Evolutionary conservation across 1,140 invertebrate species (phyloP).

Genomic region (Hetaerina americana): DNA sequence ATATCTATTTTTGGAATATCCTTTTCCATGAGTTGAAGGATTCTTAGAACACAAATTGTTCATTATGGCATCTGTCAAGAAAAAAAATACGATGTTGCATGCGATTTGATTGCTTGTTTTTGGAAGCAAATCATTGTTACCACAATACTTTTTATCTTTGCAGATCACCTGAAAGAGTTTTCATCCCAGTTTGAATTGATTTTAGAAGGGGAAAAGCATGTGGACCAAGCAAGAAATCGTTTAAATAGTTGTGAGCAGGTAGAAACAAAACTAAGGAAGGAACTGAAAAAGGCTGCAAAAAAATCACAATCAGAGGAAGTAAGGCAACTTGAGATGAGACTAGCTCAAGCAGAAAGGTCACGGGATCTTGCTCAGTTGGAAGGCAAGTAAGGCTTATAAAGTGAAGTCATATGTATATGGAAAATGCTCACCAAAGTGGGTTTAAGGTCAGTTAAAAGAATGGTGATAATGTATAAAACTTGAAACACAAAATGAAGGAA

Average conservation of each 20-base stretch:
- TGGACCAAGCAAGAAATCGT: slow-evolving; percentile 31
- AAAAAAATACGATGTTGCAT: no score
- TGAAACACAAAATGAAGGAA: no score
- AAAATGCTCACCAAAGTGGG: no score
- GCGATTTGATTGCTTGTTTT: no score
- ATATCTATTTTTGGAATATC: no score
- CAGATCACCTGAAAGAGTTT: slow-evolving; percentile 36
- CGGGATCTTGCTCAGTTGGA: slow-evolving; percentile 35
- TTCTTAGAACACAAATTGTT: no score
- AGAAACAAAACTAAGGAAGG: slow-evolving; percentile 33
- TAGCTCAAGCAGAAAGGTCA: slow-evolving; percentile 34
- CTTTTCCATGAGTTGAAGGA: no score
- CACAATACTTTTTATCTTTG: slow-evolving; percentile 17
- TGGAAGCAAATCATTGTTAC: no score
- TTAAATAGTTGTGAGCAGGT: slow-evolving; percentile 30
- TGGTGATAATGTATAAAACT: no score
- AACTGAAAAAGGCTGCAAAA: slow-evolving; percentile 33
- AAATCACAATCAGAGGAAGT: slow-evolving; percentile 30
- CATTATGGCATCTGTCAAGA: no score
- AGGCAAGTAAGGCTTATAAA: no score
- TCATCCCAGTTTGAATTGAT: slow-evolving; percentile 37
- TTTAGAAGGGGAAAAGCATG: slow-evolving; percentile 36
- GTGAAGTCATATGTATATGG: no score
- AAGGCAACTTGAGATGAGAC: slow-evolving; percentile 30
- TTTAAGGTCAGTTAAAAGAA: neutral